Evolutionary conservation across 2,113 vertebrate genomes (phyloP), one percentile per base, ranked within the genome.

Genomic region (Alexandromys fortis): DNA sequence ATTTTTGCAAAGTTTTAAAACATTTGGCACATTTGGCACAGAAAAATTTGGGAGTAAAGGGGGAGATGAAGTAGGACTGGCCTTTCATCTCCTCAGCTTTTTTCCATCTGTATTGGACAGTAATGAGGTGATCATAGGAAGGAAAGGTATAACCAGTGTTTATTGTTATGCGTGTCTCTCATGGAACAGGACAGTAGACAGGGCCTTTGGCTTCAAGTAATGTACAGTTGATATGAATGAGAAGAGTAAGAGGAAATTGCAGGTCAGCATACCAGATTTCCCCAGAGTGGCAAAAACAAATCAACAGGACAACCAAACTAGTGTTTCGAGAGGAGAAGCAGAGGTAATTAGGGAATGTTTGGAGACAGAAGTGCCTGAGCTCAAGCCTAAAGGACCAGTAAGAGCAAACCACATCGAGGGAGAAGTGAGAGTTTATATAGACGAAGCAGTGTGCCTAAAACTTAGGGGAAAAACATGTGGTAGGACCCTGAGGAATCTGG

Each of bases 21-120:
- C 77, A 97, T 98, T 98, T 98, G 98, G 98, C 98, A 98, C 97
- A 96, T 98, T 98, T 98, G 98, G 98, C 98, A 98, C 97, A 97
- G 96, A 58, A 92, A 94, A 95, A 94, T 78, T 33, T 91, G 91
- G 76, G 94, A 68, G 17, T 1, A 28, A 47, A 28, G 22, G 67
- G 65, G 81, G 45, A 67, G 42, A 55, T 42, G 68, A 88, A 82
- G 42, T 13, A 88, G 70, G 73, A 58, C 78, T 65, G 63, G 61
- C 67, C 82, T 72, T 73, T 49, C 52, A 38, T 24, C 52, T 63
- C 22, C 92, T 22, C 24, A 90, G 85, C 9, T 13, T 42, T 67
- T 35, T 67, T 14, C 72, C 42, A 90, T 75, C 68, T 92, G 97
- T 96, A 92, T 21, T 30, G 78, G 92, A 92, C 88, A 91, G 67